Percentiles rank a stretch among this genome's conserved stretches.
phyloP scores from a whole-genome alignment of 2,888 invertebrate genomes.

The Drosophila demipolita region DNA sequence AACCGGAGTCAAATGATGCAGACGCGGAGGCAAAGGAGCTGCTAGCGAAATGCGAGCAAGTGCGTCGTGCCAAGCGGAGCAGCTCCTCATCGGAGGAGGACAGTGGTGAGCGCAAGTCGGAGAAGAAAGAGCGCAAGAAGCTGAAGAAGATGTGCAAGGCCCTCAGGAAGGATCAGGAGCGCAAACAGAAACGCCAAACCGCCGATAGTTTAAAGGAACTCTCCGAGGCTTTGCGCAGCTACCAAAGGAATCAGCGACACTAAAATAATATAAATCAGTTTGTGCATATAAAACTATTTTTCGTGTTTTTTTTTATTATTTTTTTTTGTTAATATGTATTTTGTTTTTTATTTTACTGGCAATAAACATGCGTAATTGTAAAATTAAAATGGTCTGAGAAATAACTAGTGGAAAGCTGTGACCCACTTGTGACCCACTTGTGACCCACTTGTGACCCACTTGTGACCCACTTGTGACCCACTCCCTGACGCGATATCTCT shows the following conservation, averaged over 20 bases:
- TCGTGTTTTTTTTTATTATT: background rate
- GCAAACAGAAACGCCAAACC: slow-evolving; percentile 38
- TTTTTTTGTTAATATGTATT: background rate
- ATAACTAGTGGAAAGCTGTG: background rate
- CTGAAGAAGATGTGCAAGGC: slow-evolving; percentile 69
- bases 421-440: background rate
- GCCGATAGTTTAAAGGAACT: slow-evolving; percentile 30
- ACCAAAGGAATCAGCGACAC: slow-evolving; percentile 29
- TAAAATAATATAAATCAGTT: background rate
- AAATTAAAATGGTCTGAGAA: background rate
- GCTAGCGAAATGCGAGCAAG: slow-evolving; percentile 58
- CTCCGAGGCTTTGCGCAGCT: slow-evolving; percentile 48
- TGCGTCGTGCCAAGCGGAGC: slow-evolving; percentile 60
- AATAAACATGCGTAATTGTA: background rate
- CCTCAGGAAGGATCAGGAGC: slow-evolving; percentile 53
- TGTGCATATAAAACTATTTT: too few species aligned
- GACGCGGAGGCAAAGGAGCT: slow-evolving; percentile 43
- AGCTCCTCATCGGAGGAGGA: slow-evolving; percentile 55
- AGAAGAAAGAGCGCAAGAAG: slow-evolving; percentile 67
- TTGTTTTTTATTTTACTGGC: background rate
- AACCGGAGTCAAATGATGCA: slow-evolving; percentile 2
- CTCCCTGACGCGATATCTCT: background rate
- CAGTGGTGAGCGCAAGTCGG: slow-evolving; percentile 47
- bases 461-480: background rate
- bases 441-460: slow-evolving; percentile 2